Percentiles rank a stretch among this genome's conserved stretches.
phyloP scores from a whole-genome alignment of 2,797 vertebrate genomes.

The Acipenser transmontanus region DNA sequence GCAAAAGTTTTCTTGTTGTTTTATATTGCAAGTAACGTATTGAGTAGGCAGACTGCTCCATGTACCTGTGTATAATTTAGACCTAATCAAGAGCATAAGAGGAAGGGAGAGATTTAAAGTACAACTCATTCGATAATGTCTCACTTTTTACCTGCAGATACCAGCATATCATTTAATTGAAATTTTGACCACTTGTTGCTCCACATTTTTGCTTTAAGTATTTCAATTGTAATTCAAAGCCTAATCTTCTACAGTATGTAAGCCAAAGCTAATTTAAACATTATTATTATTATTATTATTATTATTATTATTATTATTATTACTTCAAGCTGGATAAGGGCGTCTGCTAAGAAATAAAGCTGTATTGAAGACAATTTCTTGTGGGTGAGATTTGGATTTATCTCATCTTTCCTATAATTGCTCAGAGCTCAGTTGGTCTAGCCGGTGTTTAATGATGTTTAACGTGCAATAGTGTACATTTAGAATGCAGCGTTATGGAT shows the following conservation, averaged over 20 bases:
- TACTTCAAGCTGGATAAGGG: too few relatives aligned
- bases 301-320: too few relatives aligned
- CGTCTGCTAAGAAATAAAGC: too few relatives aligned
- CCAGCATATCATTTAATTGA: background rate
- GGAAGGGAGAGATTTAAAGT: background rate
- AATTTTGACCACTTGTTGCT: constrained; percentile 3
- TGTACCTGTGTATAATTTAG: too few relatives aligned
- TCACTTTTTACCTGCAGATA: background rate
- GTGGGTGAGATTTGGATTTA: constrained; percentile 34
- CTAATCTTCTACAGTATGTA: constrained; percentile 22
- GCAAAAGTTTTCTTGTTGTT: too few relatives aligned
- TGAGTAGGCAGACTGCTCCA: too few relatives aligned
- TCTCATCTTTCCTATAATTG: constrained; percentile 27
- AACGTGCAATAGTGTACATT: constrained; percentile 40
- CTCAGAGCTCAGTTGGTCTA: constrained; percentile 50
- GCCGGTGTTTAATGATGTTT: constrained; percentile 48
- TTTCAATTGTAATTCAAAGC: constrained; percentile 26
- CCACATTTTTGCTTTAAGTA: constrained; percentile 21
- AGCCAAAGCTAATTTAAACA: constrained; percentile 35
- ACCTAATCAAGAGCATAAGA: too few relatives aligned
- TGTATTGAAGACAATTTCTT: constrained; percentile 40
- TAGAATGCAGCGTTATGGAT: constrained; percentile 35
- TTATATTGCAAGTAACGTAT: too few relatives aligned
- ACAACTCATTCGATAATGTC: background rate
- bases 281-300: constrained; percentile 26